A percentile compares a stretch with the other conserved stretches of the same genome.
phyloP scores from a whole-genome alignment of 2,113 vertebrate species.

The Meles meles region DNA sequence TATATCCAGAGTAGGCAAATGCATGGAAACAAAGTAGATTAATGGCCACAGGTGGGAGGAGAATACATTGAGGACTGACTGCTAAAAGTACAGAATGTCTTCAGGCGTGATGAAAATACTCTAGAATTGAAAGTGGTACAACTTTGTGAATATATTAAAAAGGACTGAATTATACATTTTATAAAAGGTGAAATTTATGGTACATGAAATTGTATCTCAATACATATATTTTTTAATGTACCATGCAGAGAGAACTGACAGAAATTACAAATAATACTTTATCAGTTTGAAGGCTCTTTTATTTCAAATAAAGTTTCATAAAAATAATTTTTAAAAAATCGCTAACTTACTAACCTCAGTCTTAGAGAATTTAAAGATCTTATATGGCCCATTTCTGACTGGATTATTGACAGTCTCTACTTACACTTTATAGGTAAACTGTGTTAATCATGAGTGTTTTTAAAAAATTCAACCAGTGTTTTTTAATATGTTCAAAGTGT shows the following conservation, averaged over 20 bases:
- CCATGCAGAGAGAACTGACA: neutral
- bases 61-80: neutral
- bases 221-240: neutral
- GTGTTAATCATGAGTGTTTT: neutral
- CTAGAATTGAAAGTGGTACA: neutral
- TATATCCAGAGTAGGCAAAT: neutral
- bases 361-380: neutral
- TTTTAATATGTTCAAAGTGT: neutral
- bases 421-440: conserved; percentile 21
- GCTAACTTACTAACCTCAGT: neutral
- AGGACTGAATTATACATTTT: neutral
- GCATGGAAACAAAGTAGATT: neutral
- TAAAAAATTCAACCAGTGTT: neutral
- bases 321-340: neutral
- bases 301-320: neutral
- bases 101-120: neutral
- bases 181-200: neutral
- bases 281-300: neutral
- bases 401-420: neutral
- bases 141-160: conserved; percentile 4
- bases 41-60: neutral
- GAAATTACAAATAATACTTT: neutral
- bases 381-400: neutral
- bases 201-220: neutral
- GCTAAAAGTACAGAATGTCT: neutral